These are phyloP conservation scores for Chrysotoxum bicinctum DNA, from an alignment of 2,888 invertebrate genomes.

Conservation along the genomic window DNA sequence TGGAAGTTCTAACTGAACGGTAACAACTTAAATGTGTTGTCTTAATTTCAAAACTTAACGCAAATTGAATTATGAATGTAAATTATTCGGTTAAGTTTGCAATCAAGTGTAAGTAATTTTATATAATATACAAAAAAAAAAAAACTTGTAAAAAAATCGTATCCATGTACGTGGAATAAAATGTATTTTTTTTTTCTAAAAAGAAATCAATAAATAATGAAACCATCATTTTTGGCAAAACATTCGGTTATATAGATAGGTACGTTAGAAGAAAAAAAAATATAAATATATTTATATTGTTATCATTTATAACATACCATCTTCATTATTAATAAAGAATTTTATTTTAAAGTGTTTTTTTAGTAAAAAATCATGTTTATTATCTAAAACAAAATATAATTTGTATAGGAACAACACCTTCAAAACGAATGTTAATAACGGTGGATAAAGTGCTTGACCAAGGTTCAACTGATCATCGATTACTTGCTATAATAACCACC, in stretches of 20 bases:
- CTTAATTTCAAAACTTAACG: conserved; percentile 46
- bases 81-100: conserved; percentile 48
- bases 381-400: no score
- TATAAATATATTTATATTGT: conserved; percentile 38
- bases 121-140: conserved; percentile 40
- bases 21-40: not conserved
- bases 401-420: no score
- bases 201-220: not conserved
- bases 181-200: conserved; percentile 48
- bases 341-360: conserved; percentile 43
- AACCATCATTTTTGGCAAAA: conserved; percentile 17
- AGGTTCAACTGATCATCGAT: no score
- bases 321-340: conserved; percentile 48
- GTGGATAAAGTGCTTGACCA: no score
- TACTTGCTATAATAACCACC: no score
- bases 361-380: not conserved
- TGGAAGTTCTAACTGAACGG: not conserved
- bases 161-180: conserved; percentile 26
- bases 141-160: conserved; percentile 43
- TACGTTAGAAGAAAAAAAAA: conserved; percentile 12
- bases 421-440: no score
- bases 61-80: conserved; percentile 60
- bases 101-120: conserved; percentile 60
- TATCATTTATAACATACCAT: conserved; percentile 41
- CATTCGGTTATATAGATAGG: conserved; percentile 4